Percentiles rank a stretch among this genome's conserved stretches.
Evolutionary conservation across 2,113 vertebrate genomes (phyloP).

Genomic region (Cisticola juncidis): DNA sequence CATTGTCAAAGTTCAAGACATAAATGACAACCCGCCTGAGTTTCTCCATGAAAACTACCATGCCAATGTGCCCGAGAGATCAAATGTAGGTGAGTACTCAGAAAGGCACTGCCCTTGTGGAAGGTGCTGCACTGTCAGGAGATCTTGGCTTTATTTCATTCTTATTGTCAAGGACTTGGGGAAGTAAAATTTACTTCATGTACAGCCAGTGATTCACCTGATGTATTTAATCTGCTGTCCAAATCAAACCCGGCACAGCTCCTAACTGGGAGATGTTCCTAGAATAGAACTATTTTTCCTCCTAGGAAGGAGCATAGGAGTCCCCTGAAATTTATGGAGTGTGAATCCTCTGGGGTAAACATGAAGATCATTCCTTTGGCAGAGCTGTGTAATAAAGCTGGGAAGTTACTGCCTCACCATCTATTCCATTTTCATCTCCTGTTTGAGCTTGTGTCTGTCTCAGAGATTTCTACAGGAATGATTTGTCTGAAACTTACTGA

Average conservation of each 20-base stretch:
- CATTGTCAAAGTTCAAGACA: slow-evolving; percentile 99
- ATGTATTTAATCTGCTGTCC: not conserved
- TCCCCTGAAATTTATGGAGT: not conserved
- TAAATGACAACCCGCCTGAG: slow-evolving; percentile 96
- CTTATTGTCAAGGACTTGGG: not conserved
- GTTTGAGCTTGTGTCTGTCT: not conserved
- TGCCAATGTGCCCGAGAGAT: slow-evolving; percentile 95
- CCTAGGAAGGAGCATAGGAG: not conserved
- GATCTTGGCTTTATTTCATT: not conserved
- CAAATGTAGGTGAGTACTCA: slow-evolving; percentile 92
- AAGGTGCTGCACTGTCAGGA: not conserved
- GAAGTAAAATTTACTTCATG: not conserved
- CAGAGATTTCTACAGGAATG: not conserved
- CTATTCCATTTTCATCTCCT: not conserved
- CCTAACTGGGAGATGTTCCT: not conserved
- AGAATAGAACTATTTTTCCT: not conserved
- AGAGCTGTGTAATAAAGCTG: not conserved
- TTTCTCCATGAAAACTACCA: slow-evolving; percentile 96
- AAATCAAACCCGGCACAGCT: not conserved
- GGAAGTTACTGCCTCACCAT: not conserved
- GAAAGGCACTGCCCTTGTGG: not conserved
- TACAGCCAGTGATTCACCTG: not conserved
- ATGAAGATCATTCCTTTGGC: not conserved
- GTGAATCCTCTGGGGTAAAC: not conserved
- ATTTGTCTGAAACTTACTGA: not conserved